A percentile compares a stretch with the other conserved stretches of the same genome.
These are phyloP conservation scores for Galaxea fascicularis DNA, from an alignment of 92 coral and sea anemone genomes.

Conservation along the genomic window DNA sequence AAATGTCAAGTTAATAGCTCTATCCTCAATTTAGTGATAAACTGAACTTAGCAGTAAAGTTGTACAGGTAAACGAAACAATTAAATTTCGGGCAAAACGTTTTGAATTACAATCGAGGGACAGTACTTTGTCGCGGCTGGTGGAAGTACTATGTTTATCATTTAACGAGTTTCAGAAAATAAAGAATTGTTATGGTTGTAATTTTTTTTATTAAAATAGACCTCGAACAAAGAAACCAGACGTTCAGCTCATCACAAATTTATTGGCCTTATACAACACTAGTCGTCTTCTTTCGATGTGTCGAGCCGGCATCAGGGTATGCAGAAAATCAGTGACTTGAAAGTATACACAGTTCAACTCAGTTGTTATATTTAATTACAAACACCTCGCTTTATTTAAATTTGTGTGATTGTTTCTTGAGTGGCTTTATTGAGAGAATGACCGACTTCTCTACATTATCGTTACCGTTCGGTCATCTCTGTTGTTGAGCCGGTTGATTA, in stretches of 20 bases:
- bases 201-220: not conserved
- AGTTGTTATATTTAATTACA: not conserved
- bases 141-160: not conserved
- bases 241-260: not conserved
- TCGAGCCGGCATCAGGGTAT: too few relatives aligned
- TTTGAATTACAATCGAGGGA: too few relatives aligned
- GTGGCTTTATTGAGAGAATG: not conserved
- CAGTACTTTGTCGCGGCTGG: not conserved
- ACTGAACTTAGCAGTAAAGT: conserved; percentile 13
- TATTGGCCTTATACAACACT: not conserved
- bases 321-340: not conserved
- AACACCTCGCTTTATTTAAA: not conserved
- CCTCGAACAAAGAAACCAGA: not conserved
- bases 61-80: not conserved
- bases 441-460: not conserved
- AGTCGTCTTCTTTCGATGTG: too few relatives aligned
- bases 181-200: not conserved
- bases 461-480: too few relatives aligned
- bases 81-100: not conserved
- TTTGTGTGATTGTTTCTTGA: conserved; percentile 10
- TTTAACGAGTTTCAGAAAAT: not conserved
- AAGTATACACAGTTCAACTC: not conserved
- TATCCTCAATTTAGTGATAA: not conserved
- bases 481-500: not conserved
- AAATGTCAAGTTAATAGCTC: not conserved